Percentiles rank a stretch among this genome's conserved stretches.
Evolutionary conservation across 2,888 invertebrate genomes (phyloP).

Genomic region (Venusia cambrica): DNA sequence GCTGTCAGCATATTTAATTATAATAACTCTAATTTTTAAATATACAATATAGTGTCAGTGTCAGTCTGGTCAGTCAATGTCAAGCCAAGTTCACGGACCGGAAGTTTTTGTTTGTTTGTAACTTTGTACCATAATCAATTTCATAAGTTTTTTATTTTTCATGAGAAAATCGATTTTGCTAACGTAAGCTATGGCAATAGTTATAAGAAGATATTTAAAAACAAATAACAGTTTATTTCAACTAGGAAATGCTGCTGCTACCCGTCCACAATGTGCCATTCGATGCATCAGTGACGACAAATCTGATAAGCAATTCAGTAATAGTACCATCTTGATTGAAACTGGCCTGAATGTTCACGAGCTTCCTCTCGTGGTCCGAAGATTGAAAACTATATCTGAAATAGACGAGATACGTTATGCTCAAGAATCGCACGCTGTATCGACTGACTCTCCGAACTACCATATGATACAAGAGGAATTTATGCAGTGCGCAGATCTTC

Average conservation of each 20-base stretch:
- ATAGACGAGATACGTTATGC: slow-evolving; percentile 44
- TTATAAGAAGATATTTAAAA: slow-evolving; percentile 57
- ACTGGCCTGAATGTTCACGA: slow-evolving; percentile 85
- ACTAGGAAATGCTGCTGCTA: slow-evolving; percentile 25
- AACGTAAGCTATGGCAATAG: slow-evolving; percentile 49
- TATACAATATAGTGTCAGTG: too few relatives aligned
- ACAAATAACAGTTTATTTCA: slow-evolving; percentile 48
- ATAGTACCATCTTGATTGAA: slow-evolving; percentile 82
- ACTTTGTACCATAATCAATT: too few relatives aligned
- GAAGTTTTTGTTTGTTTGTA: too few relatives aligned
- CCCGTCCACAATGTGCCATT: slow-evolving; percentile 25
- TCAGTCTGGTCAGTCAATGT: too few relatives aligned
- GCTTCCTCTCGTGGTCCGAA: slow-evolving; percentile 83
- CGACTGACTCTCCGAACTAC: slow-evolving; percentile 54
- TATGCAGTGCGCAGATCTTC: slow-evolving; percentile 61
- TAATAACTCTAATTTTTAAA: too few relatives aligned
- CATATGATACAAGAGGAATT: slow-evolving; percentile 71
- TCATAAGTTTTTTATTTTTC: background rate
- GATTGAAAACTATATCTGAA: slow-evolving; percentile 62
- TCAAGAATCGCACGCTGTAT: slow-evolving; percentile 33
- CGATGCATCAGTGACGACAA: slow-evolving; percentile 57
- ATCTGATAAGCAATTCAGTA: slow-evolving; percentile 54
- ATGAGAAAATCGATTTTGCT: too few relatives aligned
- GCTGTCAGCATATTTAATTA: too few relatives aligned
- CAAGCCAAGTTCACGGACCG: too few relatives aligned